These are phyloP conservation scores for Bufotes viridis DNA, from an alignment of 2,797 vertebrate species.

Conservation along the genomic window DNA sequence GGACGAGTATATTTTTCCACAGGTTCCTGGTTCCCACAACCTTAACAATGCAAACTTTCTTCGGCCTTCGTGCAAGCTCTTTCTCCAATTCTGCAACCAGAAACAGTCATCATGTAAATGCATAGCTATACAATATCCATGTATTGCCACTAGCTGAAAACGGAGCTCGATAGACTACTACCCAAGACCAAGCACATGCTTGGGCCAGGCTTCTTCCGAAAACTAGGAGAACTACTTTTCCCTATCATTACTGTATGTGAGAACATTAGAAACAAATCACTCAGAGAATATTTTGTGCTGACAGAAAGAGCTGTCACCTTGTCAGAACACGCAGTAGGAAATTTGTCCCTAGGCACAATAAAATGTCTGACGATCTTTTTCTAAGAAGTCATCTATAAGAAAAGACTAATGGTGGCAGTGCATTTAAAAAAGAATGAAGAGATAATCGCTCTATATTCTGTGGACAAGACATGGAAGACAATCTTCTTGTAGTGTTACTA, in stretches of 20 bases:
- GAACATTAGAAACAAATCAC: neutral
- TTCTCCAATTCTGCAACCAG: slow-evolving; percentile 87
- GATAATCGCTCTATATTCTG: neutral
- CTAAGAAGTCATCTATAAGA: neutral
- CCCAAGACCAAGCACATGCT: neutral
- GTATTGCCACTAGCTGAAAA: neutral
- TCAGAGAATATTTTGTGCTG: neutral
- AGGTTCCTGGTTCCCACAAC: slow-evolving; percentile 94
- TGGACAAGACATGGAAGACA: neutral
- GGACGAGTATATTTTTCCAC: slow-evolving; percentile 98
- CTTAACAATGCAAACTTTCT: slow-evolving; percentile 93
- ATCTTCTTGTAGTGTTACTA: neutral
- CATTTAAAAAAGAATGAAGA: neutral
- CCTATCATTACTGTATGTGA: neutral
- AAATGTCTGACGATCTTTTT: neutral
- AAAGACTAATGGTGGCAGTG: neutral
- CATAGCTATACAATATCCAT: neutral
- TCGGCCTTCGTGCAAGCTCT: slow-evolving; percentile 84
- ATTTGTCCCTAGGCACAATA: neutral
- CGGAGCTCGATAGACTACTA: neutral
- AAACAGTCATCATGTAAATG: neutral
- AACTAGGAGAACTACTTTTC: neutral
- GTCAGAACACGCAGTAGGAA: too few relatives aligned
- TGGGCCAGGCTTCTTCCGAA: neutral
- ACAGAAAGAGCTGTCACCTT: neutral